Evolutionary conservation across 2,113 vertebrate genomes (phyloP).

Genomic region (Penelope pileata): DNA sequence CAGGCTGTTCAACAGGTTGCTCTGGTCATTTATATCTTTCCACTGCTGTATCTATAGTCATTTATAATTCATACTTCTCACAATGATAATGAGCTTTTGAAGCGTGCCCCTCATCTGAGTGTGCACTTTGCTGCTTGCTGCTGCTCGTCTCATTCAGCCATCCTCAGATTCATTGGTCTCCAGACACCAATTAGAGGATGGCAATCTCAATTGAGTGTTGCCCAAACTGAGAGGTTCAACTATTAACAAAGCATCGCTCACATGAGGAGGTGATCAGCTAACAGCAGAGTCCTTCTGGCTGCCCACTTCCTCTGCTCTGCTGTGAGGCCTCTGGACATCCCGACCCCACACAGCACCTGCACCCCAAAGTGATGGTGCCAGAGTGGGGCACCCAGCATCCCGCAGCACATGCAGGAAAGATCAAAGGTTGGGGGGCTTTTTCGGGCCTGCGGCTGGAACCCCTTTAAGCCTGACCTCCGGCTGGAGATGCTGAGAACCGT

Average conservation of each 20-base stretch:
- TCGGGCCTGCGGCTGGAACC: background rate
- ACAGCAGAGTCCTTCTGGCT: background rate
- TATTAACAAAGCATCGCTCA: background rate
- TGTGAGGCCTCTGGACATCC: background rate
- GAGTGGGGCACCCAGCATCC: background rate
- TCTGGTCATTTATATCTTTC: background rate
- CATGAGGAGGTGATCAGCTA: background rate
- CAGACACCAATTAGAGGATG: background rate
- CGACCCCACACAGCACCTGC: background rate
- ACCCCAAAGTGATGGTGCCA: background rate
- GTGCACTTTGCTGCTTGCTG: background rate
- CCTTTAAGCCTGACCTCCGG: slow-evolving; percentile 59
- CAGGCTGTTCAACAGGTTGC: background rate
- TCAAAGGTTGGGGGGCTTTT: background rate
- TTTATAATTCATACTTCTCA: background rate
- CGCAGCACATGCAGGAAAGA: background rate
- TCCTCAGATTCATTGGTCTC: background rate
- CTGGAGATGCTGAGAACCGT: slow-evolving; percentile 70
- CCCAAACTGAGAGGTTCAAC: accelerated
- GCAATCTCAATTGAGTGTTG: background rate
- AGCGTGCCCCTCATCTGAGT: accelerated
- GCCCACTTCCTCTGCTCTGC: background rate
- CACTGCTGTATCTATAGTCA: background rate
- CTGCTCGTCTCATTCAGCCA: background rate
- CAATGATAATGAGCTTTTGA: background rate